Conservation (phyloP, 30 jellyfish, hydroid and myxozoan species). For the Pseudorhiza aurosa region DNA sequence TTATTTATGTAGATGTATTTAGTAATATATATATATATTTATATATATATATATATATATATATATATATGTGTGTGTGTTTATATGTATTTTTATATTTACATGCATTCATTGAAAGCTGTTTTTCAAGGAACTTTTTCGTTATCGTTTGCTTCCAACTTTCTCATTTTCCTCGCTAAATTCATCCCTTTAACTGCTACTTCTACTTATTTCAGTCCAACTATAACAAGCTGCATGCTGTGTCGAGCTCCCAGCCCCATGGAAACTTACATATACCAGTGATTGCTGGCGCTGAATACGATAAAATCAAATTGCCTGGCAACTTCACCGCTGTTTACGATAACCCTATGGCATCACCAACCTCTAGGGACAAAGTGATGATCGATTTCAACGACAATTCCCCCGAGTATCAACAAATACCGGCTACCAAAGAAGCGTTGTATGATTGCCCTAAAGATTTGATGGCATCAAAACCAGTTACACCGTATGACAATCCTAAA, state of each 20-base stretch:
- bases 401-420: conserved; percentile 17
- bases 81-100: no score
- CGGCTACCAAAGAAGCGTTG: conserved; percentile 5
- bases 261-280: conserved; percentile 42
- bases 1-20: no score
- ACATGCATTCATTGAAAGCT: no score
- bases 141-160: no score
- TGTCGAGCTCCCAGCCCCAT: background rate
- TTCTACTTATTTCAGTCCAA: conserved; percentile 15
- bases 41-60: no score
- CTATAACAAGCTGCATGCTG: conserved; percentile 55
- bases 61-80: no score
- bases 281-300: conserved; percentile 52
- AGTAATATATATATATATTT: no score
- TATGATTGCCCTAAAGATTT: conserved; percentile 39
- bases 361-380: conserved; percentile 41
- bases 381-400: conserved; percentile 38
- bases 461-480: background rate
- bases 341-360: conserved; percentile 90
- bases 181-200: no score
- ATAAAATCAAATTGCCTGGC: conserved; percentile 1
- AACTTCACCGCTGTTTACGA: conserved; percentile 86
- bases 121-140: no score
- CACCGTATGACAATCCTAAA: conserved; percentile 29
- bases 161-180: no score